Evolutionary conservation across 2,113 vertebrate genomes (phyloP), one percentile per base, ranked within the genome.

Genomic region (Tachuris rubrigastra): DNA sequence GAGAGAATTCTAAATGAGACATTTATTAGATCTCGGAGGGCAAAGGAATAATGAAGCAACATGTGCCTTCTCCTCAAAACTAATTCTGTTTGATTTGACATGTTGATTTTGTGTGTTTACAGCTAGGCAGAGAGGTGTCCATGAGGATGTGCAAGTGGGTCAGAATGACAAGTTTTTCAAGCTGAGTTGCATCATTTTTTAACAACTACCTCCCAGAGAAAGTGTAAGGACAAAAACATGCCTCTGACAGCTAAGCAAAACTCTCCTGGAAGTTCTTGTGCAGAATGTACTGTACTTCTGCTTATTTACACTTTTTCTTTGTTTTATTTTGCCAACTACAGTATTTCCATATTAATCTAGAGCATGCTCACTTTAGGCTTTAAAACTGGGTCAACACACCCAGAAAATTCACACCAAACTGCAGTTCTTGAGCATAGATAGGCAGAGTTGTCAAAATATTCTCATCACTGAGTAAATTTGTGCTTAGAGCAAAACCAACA

Each of bases 401-500:
- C 91, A 95, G 81, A 95, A 98, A 97, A 97, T 93, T 97, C 93
- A 96, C 84, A 97, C 88, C 79, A 94, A 98, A 90, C 93, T 95
- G 76, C 75, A 89, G 69, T 73, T 96, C 85, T 65, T 96, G 76
- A 92, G 92, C 76, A 93, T 56, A 94, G 69, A 91, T 19, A 93
- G 81, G 93, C 91, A 96, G 78, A 93, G 53, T 92, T 97, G 97
- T 98, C 96, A 98, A 97, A 98, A 97, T 97, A 95, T 95, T 97
- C 95, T 98, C 94, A 96, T 97, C 95, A 96, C 90, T 63, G 79
- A 95, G 93, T 94, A 95, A 84, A 96, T 95, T 74, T 96, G 90
- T 96, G 75, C 96, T 98, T 33, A 87, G 80, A 98, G 95, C 94
- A 94, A 97, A 97, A 97, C 82, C 76, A 97, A 92, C 94, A 97